Evolutionary conservation across 2,888 invertebrate species (phyloP).

Genomic region (Xanthorhoe spadicearia): DNA sequence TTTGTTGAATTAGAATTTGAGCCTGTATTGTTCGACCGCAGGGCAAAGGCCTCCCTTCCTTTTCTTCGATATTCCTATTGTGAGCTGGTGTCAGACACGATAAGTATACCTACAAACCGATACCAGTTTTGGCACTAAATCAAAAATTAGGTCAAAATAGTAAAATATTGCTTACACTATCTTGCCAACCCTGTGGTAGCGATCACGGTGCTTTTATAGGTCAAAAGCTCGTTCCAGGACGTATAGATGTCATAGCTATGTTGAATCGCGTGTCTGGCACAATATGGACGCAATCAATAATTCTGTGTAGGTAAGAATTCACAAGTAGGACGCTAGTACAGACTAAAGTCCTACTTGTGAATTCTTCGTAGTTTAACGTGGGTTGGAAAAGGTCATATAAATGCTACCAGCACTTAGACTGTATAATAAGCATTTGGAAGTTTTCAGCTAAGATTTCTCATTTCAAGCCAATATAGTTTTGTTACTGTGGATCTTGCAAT

Average conservation of each 20-base stretch:
- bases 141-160: background rate
- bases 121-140: background rate
- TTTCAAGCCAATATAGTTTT: background rate
- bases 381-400: background rate
- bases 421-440: background rate
- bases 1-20: too few species aligned
- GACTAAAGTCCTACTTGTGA: background rate
- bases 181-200: background rate
- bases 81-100: too few species aligned
- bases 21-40: too few species aligned
- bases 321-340: too few species aligned
- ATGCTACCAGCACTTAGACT: background rate
- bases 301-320: too few species aligned
- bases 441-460: background rate
- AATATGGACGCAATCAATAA: slow-evolving; percentile 24
- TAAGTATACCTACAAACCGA: too few species aligned
- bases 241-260: slow-evolving; percentile 2
- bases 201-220: slow-evolving; percentile 3
- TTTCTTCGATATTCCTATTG: too few species aligned
- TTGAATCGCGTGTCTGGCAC: slow-evolving; percentile 25
- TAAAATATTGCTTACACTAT: background rate
- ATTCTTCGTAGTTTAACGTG: background rate
- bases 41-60: too few species aligned
- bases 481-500: background rate
- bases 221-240: slow-evolving; percentile 18